A percentile compares a stretch with the other conserved stretches of the same genome.
Conservation (phyloP, 2,797 vertebrate species). For the Danio jaintianensis region DNA sequence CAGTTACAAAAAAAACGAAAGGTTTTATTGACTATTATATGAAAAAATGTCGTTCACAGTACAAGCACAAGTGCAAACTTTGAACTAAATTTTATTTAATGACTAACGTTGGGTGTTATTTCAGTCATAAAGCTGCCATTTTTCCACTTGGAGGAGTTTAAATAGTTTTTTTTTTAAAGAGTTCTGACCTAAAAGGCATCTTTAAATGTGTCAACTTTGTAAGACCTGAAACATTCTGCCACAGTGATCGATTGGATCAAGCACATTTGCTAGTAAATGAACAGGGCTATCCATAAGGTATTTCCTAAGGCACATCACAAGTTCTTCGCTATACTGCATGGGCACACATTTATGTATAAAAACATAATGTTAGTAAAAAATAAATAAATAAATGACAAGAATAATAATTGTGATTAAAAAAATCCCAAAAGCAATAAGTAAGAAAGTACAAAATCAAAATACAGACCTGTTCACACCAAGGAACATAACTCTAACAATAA, state of each 20-base stretch:
- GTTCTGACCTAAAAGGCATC: background rate
- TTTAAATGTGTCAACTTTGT: background rate
- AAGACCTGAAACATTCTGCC: background rate
- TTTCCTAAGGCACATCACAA: slow-evolving; percentile 29
- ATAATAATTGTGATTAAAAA: background rate
- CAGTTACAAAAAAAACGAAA: background rate
- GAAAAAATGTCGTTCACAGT: background rate
- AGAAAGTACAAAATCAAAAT: background rate
- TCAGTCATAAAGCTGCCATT: slow-evolving; percentile 8
- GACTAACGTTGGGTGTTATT: background rate
- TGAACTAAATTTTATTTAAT: background rate
- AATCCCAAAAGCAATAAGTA: background rate
- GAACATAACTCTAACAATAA: background rate
- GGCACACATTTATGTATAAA: background rate
- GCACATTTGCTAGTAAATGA: background rate
- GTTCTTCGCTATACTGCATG: slow-evolving; percentile 11
- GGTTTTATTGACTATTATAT: background rate
- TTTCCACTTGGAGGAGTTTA: too few relatives aligned
- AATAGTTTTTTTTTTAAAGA: background rate
- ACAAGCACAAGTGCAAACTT: background rate
- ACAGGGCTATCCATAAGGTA: background rate
- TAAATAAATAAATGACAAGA: background rate
- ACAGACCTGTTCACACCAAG: background rate
- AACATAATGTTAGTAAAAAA: background rate
- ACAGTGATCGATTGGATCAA: background rate